phyloP scores from a whole-genome alignment of 2,113 vertebrate genomes.

The Passer montanus region DNA sequence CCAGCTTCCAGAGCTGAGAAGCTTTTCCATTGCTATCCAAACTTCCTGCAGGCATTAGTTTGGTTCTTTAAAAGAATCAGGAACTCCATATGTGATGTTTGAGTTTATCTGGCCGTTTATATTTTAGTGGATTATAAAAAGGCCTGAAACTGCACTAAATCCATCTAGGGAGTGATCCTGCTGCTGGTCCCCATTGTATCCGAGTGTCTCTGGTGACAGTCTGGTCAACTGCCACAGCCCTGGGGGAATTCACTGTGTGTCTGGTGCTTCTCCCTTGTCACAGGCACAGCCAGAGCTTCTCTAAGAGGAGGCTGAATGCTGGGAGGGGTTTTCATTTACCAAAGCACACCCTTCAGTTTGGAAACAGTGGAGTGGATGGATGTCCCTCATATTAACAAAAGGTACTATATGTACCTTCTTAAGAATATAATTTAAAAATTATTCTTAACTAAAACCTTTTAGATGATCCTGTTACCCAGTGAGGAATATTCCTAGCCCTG shows the following conservation, averaged over 20 bases:
- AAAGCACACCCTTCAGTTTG: neutral
- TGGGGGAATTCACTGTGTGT: neutral
- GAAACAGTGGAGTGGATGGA: neutral
- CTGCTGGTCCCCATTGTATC: neutral
- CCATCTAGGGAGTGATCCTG: neutral
- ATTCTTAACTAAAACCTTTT: neutral
- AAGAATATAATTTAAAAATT: neutral
- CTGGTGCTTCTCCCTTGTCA: neutral
- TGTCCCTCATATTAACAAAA: neutral
- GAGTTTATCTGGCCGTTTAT: neutral
- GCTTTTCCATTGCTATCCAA: neutral
- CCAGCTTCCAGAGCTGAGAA: neutral
- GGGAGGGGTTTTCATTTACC: neutral
- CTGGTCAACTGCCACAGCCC: neutral
- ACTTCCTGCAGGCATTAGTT: neutral
- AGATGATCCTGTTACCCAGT: neutral
- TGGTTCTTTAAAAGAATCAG: neutral
- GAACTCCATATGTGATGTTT: neutral
- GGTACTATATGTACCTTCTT: neutral
- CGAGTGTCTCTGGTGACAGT: neutral
- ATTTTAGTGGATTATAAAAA: neutral
- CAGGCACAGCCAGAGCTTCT: neutral
- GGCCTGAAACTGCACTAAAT: neutral
- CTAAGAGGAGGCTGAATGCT: neutral
- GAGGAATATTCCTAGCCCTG: neutral